Percentiles rank a stretch among this genome's conserved stretches.
Evolutionary conservation across 2,888 invertebrate genomes (phyloP).

Genomic region (Stenodera caucasica): DNA sequence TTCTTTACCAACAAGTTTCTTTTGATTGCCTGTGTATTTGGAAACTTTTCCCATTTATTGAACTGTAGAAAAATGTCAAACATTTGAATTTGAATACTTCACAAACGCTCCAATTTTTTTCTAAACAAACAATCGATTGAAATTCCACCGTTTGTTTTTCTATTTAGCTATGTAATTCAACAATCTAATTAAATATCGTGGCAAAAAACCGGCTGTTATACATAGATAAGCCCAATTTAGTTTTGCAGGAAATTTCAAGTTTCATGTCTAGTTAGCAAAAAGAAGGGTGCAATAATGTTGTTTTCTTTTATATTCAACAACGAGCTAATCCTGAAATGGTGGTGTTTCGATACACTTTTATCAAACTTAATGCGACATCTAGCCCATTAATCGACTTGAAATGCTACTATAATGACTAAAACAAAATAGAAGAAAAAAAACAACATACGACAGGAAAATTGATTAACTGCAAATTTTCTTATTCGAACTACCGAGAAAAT

Average conservation of each 20-base stretch:
- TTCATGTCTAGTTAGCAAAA: background rate
- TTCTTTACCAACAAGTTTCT: background rate
- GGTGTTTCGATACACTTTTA: background rate
- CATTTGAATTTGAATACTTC: too few species aligned
- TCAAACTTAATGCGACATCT: background rate
- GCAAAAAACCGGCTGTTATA: slow-evolving; percentile 22
- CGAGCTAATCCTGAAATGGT: too few species aligned
- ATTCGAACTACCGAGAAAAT: background rate
- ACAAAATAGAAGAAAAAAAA: too few species aligned
- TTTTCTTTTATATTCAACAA: too few species aligned
- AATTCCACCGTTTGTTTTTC: background rate
- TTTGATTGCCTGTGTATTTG: background rate
- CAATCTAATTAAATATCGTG: background rate
- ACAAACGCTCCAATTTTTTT: too few species aligned
- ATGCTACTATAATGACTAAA: too few species aligned
- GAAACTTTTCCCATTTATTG: slow-evolving; percentile 3
- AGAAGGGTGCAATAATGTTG: too few species aligned
- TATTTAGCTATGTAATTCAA: background rate
- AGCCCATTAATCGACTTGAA: background rate
- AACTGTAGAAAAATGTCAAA: background rate
- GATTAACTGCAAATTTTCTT: background rate
- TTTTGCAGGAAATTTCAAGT: background rate
- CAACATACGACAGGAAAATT: too few species aligned
- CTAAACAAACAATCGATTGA: slow-evolving; percentile 15
- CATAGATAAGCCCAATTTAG: slow-evolving; percentile 20